Percentiles rank a stretch among this genome's conserved stretches.
Evolutionary conservation across 2,797 vertebrate species (phyloP).

Genomic region (Antennarius maculatus): DNA sequence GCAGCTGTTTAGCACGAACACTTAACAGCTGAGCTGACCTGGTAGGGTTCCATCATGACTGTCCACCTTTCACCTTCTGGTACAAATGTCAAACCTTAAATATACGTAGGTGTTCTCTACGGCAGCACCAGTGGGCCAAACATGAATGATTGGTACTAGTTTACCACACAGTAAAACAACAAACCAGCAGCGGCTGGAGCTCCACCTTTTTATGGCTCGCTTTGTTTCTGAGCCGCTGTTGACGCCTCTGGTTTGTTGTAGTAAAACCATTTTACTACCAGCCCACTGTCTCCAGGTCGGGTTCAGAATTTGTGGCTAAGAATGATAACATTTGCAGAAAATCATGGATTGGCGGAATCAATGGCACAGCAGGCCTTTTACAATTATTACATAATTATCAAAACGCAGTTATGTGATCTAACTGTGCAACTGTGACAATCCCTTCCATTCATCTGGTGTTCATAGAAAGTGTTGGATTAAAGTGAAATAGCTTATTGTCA

Average conservation of each 20-base stretch:
- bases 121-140: neutral
- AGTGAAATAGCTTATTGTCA: no score
- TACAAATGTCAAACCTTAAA: neutral
- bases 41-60: neutral
- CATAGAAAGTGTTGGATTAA: no score
- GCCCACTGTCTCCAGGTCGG: neutral
- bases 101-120: neutral
- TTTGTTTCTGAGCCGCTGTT: neutral
- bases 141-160: neutral
- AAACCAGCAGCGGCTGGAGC: neutral
- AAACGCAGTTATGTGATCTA: no score
- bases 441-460: no score
- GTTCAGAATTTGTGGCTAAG: constrained; percentile 22
- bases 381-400: no score
- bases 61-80: neutral
- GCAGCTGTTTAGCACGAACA: constrained; percentile 6
- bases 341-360: constrained; percentile 10
- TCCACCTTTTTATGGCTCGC: neutral
- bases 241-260: neutral
- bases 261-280: constrained; percentile 16
- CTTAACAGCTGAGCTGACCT: neutral
- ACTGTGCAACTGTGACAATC: no score
- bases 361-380: neutral
- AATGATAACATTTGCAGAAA: constrained; percentile 33
- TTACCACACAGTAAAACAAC: neutral